These are phyloP conservation scores for Rutpela maculata DNA, from an alignment of 2,888 invertebrate genomes.

Conservation along the genomic window DNA sequence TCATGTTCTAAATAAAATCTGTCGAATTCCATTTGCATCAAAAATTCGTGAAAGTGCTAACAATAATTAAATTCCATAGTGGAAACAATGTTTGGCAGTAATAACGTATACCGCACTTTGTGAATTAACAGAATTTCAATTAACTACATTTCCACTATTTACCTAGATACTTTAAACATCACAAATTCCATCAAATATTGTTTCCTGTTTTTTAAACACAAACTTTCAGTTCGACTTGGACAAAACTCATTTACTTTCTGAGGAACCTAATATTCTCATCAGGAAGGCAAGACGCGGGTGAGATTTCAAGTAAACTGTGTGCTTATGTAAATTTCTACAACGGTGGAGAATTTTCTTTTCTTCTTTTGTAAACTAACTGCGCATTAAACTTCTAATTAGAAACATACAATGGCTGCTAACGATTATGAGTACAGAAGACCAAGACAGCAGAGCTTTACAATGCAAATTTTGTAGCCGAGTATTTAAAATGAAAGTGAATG, in stretches of 20 bases:
- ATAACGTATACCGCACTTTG: too few relatives aligned
- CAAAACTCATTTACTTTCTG: background rate
- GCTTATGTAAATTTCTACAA: constrained; percentile 30
- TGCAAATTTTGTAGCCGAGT: constrained; percentile 11
- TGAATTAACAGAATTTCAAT: background rate
- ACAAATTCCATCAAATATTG: background rate
- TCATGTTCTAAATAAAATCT: too few relatives aligned
- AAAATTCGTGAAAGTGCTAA: too few relatives aligned
- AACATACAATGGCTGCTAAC: constrained; percentile 10
- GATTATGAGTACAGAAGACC: constrained; percentile 21
- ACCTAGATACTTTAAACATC: background rate
- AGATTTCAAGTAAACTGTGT: constrained; percentile 31
- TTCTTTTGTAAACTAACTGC: constrained; percentile 19
- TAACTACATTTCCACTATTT: background rate
- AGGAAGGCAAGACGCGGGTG: constrained; percentile 29
- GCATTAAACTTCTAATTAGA: constrained; percentile 18
- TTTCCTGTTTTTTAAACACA: background rate
- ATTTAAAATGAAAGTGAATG: constrained; percentile 17
- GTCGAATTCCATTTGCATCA: too few relatives aligned
- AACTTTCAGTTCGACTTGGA: background rate
- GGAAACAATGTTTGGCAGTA: too few relatives aligned
- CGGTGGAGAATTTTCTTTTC: constrained; percentile 20
- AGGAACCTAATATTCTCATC: constrained; percentile 24
- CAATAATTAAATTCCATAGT: too few relatives aligned
- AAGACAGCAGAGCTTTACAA: constrained; percentile 10